A percentile compares a stretch with the other conserved stretches of the same genome.
phyloP scores from a whole-genome alignment of 2,797 vertebrate species.

The Lophura swinhoii region DNA sequence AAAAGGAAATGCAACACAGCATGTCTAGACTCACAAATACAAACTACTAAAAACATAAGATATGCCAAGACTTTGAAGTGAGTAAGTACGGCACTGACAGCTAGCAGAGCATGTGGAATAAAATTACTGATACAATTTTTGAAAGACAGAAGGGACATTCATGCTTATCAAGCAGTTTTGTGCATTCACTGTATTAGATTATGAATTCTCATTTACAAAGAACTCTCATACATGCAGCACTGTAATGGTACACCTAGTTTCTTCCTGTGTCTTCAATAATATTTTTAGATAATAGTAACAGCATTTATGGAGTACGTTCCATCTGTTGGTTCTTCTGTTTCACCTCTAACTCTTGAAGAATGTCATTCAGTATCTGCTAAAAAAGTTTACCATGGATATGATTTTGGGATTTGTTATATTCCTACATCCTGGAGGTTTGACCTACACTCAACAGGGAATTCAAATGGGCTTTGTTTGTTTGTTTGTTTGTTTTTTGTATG shows the following conservation, averaged over 20 bases:
- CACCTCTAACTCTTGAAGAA: background rate
- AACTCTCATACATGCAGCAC: background rate
- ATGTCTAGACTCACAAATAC: background rate
- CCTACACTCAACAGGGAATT: background rate
- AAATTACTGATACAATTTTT: background rate
- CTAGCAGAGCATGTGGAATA: background rate
- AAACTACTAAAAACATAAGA: background rate
- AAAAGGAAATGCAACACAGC: background rate
- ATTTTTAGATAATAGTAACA: background rate
- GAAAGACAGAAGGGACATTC: background rate
- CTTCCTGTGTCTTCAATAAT: background rate
- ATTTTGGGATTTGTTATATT: background rate
- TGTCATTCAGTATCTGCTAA: background rate
- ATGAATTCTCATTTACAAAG: background rate
- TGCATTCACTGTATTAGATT: background rate
- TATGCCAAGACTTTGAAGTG: background rate
- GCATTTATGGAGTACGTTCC: background rate
- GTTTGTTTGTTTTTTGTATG: no score
- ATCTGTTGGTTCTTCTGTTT: background rate
- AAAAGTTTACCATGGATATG: background rate
- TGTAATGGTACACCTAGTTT: background rate
- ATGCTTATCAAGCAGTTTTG: background rate
- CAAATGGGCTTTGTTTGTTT: no score
- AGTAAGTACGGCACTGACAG: background rate
- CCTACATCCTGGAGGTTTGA: background rate